Base-by-base conservation (phyloP, 2,888 invertebrate species). In the Coremacera marginata region DNA sequence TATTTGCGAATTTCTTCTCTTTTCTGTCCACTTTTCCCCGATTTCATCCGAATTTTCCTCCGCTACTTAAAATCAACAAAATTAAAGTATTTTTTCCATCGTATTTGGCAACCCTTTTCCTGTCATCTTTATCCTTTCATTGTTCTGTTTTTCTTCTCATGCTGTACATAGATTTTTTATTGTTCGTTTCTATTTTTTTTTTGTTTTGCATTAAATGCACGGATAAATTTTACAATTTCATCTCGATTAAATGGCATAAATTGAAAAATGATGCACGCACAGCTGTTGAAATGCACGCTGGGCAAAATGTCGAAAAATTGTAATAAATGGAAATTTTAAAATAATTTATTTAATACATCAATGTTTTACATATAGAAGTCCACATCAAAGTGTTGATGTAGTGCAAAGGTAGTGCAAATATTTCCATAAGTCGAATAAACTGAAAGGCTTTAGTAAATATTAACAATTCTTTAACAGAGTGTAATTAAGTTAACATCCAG, bases 221-320 rank as follows among this genome's bases (percentile, higher is more conserved):
- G 19, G 37, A 16, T 3, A 65, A 14, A 65, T 34, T 34, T n/a
- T 34, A 19, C 34, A 37, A 34, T 65, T 65, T 31, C 68, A 25
- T 37, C 60, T 71, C 60, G 71, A 71, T 71, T 71, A 60, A 71
- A 71, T 11, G 60, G 37, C 71, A 60, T 22, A 37, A 71, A 71
- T 71, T 22, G 34, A 57, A 34, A 71, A 71, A 60, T 71, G 60
- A 60, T 71, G 57, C n/a, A 34, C 71, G 71, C 51, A 19, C 71
- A 71, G 71, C 34, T 71, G 71, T 37, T 60, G 57, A 37, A 37
- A 71, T 31, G 16, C 16, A 27, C 1, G 51, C 37, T 16, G 34
- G 62, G 19, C 31, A 37, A 19, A 44, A 44, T 22, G 44, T 22
- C 19, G 9, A 49, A 67, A 37, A 44, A 67, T 37, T 2, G 44